A percentile compares a stretch with the other conserved stretches of the same genome.
These are phyloP conservation scores for Drosophila littoralis DNA, from an alignment of 1,140 invertebrate genomes.

Conservation along the genomic window DNA sequence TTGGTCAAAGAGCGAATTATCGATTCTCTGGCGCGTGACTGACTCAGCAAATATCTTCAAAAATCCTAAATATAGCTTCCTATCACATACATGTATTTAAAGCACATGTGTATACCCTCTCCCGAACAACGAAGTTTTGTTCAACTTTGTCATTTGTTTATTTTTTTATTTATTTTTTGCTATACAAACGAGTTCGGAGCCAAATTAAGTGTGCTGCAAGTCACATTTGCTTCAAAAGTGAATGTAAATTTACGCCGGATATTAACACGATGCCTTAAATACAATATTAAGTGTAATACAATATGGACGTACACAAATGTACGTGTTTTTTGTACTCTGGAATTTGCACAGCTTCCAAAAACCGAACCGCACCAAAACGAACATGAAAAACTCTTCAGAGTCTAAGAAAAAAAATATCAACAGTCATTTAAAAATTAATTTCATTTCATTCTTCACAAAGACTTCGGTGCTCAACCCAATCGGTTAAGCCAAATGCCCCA, in stretches of 20 bases:
- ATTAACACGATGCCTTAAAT: conserved; percentile 39
- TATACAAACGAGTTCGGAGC: conserved; percentile 33
- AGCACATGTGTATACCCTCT: not conserved
- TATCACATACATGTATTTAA: not conserved
- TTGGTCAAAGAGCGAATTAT: not conserved
- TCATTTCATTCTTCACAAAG: not conserved
- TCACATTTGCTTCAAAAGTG: conserved; percentile 35
- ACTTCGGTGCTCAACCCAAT: not conserved
- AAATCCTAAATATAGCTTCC: not conserved
- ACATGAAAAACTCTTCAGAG: too few relatives aligned
- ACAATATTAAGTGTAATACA: conserved; percentile 29
- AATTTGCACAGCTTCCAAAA: too few relatives aligned
- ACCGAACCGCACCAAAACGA: not conserved
- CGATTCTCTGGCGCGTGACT: not conserved
- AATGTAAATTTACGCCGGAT: conserved; percentile 34
- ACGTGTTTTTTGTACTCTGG: not conserved
- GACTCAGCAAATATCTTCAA: not conserved
- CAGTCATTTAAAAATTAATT: conserved; percentile 3
- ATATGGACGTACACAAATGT: not conserved
- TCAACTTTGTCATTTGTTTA: conserved; percentile 31
- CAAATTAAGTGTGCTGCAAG: conserved; percentile 10
- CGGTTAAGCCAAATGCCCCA: conserved; percentile 10
- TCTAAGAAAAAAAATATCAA: conserved; percentile 3
- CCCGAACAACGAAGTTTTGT: conserved; percentile 4
- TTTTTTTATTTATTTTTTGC: not conserved